phyloP scores from a whole-genome alignment of 2,888 invertebrate genomes.

The Nomada goodeniana region DNA sequence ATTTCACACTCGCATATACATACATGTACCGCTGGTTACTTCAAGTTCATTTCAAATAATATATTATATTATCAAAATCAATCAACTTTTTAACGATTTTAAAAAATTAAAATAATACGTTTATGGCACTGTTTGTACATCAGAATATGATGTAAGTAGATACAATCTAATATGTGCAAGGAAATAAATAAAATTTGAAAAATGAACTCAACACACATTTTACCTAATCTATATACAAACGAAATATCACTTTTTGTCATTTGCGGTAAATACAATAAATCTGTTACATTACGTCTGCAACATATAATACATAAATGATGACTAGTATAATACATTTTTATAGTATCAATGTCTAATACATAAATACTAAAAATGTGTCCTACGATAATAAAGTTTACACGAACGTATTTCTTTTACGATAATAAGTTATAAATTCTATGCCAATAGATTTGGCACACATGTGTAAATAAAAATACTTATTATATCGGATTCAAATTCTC shows the following conservation, averaged over 20 bases:
- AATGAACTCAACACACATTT: background rate
- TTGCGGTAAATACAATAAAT: conserved; percentile 2
- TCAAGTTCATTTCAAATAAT: conserved; percentile 2
- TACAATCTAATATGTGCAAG: background rate
- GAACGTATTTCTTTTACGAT: background rate
- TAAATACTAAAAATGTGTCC: background rate
- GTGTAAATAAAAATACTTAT: conserved; percentile 36
- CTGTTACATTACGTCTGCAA: conserved; percentile 9
- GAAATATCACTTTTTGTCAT: background rate
- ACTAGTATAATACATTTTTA: conserved; percentile 34
- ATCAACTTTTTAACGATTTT: background rate
- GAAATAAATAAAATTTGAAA: background rate
- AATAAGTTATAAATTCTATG: conserved; percentile 22
- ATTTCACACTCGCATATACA: background rate
- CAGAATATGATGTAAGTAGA: conserved; percentile 15
- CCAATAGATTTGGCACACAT: conserved; percentile 51
- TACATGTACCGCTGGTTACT: background rate
- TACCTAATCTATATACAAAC: too few relatives aligned
- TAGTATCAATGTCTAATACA: background rate
- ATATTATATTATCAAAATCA: background rate
- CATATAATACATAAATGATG: conserved; percentile 28
- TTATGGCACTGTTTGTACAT: background rate
- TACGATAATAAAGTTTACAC: background rate
- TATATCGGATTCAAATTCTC: conserved; percentile 3
- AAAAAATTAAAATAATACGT: conserved; percentile 5